Percentiles rank a stretch among this genome's conserved stretches.
Evolutionary conservation across 1,140 invertebrate species (phyloP).

Genomic region (Ctenoplectra terminalis): DNA sequence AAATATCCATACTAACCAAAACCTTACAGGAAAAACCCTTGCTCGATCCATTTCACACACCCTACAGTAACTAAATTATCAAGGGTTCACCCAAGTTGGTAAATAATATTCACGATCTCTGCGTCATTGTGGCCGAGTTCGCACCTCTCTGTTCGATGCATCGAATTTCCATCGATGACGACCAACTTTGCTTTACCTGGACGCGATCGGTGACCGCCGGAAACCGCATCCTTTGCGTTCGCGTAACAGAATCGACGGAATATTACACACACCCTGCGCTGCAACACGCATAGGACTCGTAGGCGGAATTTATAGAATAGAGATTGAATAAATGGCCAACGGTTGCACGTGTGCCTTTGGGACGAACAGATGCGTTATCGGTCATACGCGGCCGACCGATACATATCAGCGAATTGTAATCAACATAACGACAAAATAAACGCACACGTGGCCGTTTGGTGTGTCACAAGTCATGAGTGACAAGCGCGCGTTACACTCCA

Average conservation of each 20-base stretch:
- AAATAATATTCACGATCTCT: not conserved
- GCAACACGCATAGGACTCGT: no score
- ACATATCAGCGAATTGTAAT: conserved; percentile 33
- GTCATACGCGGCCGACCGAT: not conserved
- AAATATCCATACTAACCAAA: no score
- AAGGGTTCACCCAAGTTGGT: not conserved
- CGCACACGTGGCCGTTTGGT: conserved; percentile 37
- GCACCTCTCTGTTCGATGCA: no score
- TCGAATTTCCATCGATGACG: conserved; percentile 1
- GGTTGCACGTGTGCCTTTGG: conserved; percentile 9
- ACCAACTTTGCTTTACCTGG: not conserved
- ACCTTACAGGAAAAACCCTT: not conserved
- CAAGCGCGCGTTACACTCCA: conserved; percentile 20
- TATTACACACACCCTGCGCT: not conserved
- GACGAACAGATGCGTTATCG: conserved; percentile 21
- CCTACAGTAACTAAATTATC: not conserved
- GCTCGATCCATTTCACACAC: no score
- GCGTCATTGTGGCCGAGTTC: not conserved
- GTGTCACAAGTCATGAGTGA: conserved; percentile 55
- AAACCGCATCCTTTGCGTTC: not conserved
- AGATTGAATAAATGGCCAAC: conserved; percentile 28
- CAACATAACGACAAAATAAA: conserved; percentile 63
- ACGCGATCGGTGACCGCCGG: not conserved
- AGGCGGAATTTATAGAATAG: conserved; percentile 14
- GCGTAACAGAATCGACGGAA: not conserved